Evolutionary conservation across 2,888 invertebrate species (phyloP).

Genomic region (Xylophagus ater): DNA sequence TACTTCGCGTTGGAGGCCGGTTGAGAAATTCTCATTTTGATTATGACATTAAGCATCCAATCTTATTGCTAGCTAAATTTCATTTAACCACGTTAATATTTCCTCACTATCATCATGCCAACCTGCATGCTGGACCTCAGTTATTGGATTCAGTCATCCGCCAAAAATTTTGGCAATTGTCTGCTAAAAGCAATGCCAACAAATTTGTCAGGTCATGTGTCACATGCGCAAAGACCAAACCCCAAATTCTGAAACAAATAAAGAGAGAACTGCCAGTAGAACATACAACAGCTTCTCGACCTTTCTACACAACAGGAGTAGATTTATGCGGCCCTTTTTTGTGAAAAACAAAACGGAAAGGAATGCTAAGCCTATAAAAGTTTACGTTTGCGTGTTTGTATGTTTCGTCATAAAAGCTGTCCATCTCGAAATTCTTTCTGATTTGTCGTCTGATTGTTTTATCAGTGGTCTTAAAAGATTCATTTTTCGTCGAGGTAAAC

Average conservation of each 20-base stretch:
- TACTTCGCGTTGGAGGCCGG: too few species aligned
- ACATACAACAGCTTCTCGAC: background rate
- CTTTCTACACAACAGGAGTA: background rate
- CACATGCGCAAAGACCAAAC: background rate
- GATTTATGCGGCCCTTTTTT: constrained; percentile 10
- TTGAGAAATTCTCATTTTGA: too few species aligned
- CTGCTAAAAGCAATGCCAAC: background rate
- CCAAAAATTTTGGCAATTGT: background rate
- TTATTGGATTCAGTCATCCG: background rate
- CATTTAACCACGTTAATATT: background rate
- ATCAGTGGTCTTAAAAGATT: constrained; percentile 20
- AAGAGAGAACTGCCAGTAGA: background rate
- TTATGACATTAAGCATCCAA: too few species aligned
- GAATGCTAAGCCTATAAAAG: constrained; percentile 16
- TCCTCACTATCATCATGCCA: background rate
- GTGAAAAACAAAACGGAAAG: constrained; percentile 11
- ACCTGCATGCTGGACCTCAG: background rate
- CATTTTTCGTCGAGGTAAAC: constrained; percentile 18
- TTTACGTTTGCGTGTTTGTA: constrained; percentile 18
- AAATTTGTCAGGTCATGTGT: background rate
- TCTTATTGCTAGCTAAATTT: background rate
- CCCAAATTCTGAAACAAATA: background rate
- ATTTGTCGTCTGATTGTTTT: constrained; percentile 16
- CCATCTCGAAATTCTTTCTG: background rate
- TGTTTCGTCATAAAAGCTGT: constrained; percentile 13